Evolutionary conservation across 1,140 invertebrate species (phyloP), one percentile per base, ranked within the genome.

Genomic region (Ctenoplectra terminalis): DNA sequence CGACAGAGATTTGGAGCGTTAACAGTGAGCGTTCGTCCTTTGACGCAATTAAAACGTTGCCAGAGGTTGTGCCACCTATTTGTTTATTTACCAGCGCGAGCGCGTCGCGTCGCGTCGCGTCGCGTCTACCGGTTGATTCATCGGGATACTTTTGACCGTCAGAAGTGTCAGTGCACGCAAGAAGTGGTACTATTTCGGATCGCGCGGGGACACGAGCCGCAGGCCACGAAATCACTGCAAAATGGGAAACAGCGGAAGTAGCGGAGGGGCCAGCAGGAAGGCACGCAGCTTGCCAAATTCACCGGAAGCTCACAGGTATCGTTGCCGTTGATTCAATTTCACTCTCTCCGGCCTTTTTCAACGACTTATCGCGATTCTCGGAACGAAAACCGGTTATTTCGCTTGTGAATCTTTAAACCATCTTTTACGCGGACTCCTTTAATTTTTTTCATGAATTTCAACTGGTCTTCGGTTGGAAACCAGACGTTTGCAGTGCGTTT

Each of bases 251-350:
- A 93, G 92, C 85, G 91, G 92, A 91, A 90, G 82, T 66, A 71
- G 72, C 82, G 50, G 80, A 67, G 86, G 83, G 26, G 87, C 85
- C 77, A 92, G 92, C 85, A 94, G 95, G 63, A 95, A 95, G 89
- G 95, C 95, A 75, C 94, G 95, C 86, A 96, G 95, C 90, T 92
- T 96, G 88, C 95, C 95, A 58, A 96, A 95, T 89, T 96, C 95
- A 74, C 95, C 95, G 86, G 95, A 96, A 94, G 94, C 95, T 72
- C 92, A 95, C 93, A 95, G 95, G 95, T 95, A 87, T 79, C 29
- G 73, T 70, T 52, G 13, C n/a, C 7, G n/a, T n/a, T 20, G 64
- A 37, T 70, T 56, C 64, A 29, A 56, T 67, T 58, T 37, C 54
- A 15, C 17, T 40, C 46, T 56, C 9, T 29, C 40, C 5, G 2